phyloP scores from a whole-genome alignment of 2,797 vertebrate genomes.

The Nannoperca australis region DNA sequence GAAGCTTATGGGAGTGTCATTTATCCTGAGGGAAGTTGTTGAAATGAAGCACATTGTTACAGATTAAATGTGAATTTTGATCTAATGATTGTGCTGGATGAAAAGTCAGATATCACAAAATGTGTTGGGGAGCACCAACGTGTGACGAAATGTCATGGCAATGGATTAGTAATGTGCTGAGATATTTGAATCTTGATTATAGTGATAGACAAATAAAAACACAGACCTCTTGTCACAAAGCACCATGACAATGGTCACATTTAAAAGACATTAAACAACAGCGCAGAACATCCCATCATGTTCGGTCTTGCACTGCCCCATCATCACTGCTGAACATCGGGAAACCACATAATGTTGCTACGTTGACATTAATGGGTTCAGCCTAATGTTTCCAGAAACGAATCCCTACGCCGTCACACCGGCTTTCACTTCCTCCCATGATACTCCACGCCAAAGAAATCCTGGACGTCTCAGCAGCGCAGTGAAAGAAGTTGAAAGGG shows the following conservation, averaged over 20 bases:
- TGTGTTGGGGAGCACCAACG: background rate
- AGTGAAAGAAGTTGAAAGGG: conserved; percentile 58
- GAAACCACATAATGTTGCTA: conserved; percentile 26
- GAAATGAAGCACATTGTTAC: no score
- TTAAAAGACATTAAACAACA: background rate
- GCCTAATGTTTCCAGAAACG: conserved; percentile 68
- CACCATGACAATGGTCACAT: background rate
- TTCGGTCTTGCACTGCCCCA: background rate
- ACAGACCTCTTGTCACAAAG: background rate
- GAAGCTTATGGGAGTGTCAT: no score
- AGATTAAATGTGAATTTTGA: no score
- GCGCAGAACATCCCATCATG: background rate
- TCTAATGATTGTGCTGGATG: no score
- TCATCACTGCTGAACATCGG: conserved; percentile 49
- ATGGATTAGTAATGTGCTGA: background rate
- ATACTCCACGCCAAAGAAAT: conserved; percentile 63
- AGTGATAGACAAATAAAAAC: background rate
- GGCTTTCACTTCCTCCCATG: conserved; percentile 49
- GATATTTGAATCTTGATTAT: background rate
- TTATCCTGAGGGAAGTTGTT: no score
- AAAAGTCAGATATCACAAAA: background rate
- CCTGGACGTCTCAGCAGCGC: conserved; percentile 39
- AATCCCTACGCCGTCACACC: conserved; percentile 55
- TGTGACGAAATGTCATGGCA: background rate
- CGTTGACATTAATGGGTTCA: conserved; percentile 72